phyloP scores from a whole-genome alignment of 2,888 invertebrate genomes.

The Lasioglossum marginatum region DNA sequence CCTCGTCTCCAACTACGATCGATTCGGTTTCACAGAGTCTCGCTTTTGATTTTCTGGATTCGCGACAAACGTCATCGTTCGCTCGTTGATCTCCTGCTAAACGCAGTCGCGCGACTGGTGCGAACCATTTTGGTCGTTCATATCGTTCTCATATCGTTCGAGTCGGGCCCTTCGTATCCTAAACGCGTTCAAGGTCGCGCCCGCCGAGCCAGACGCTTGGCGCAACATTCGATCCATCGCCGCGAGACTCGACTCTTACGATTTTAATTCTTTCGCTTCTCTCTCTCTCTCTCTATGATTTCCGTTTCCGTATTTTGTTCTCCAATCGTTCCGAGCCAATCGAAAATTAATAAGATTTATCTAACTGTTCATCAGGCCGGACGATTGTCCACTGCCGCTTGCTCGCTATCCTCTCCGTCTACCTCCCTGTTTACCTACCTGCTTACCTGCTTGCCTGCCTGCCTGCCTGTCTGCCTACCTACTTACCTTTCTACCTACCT shows the following conservation, averaged over 20 bases:
- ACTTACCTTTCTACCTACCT: conserved; percentile 6
- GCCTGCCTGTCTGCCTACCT: not conserved
- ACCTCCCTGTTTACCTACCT: conserved; percentile 17
- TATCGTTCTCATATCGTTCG: not conserved
- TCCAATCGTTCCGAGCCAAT: not conserved
- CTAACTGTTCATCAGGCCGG: conserved; percentile 27
- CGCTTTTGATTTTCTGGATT: conserved; percentile 23
- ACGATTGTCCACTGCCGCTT: conserved; percentile 2
- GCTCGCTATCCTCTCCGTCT: conserved; percentile 1
- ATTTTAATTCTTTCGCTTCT: not conserved
- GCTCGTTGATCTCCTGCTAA: not conserved
- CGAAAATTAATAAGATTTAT: conserved; percentile 47
- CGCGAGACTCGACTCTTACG: not conserved
- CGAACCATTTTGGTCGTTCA: not conserved
- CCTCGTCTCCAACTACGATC: conserved; percentile 16
- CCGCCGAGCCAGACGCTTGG: not conserved
- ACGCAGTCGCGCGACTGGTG: not conserved
- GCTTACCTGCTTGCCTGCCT: conserved; percentile 2
- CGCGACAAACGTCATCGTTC: not conserved
- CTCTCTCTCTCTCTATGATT: not conserved
- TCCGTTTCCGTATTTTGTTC: not conserved
- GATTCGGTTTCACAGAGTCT: not conserved
- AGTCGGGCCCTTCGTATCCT: not conserved
- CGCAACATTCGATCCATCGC: not conserved
- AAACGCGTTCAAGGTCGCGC: conserved; percentile 2